Evolutionary conservation across 2,113 vertebrate species (phyloP), one percentile per base, ranked within the genome.

Genomic region (Pituophis catenifer): DNA sequence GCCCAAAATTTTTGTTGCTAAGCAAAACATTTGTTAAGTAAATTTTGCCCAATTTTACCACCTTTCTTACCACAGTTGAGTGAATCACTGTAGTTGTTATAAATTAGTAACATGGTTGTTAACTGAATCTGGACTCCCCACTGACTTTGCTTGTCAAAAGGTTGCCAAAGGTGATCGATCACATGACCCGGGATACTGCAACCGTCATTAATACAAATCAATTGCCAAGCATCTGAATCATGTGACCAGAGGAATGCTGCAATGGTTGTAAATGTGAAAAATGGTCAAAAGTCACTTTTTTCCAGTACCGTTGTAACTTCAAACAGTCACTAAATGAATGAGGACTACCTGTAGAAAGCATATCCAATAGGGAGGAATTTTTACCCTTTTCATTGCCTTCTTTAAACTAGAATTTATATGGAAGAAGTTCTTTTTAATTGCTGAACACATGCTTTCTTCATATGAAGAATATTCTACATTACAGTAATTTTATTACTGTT

Each of bases 401-500:
- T 57, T 50, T 89, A 53, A 92, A 33, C 10, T 86, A 57, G 53
- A 59, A 87, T 23, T n/a, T 12, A 54, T 38, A 12, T 92, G 53
- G 48, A 86, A 21, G 54, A 90, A 53, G 38, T 62, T 62, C 17
- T 86, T 38, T 58, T 89, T 86, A 90, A 90, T 86, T 65, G 75
- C 21, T 21, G 26, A 87, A 86, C 54, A 93, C 53, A 53, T 86
- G 55, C 75, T 93, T 90, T 53, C 65, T 90, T n/a, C 44, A 86
- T 17, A 93, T 93, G 54, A 86, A 93, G 23, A 59, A 90, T 86
- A 48, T 10, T 89, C 53, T 33, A 26, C 29, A 54, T 86, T 62
- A 90, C 29, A 48, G 58, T 93, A 62, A 90, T 75, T 85, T 90
- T 86, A 57, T 90, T 90, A 86, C 55, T 62, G 75, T 38, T 93